phyloP scores from a whole-genome alignment of 2,888 invertebrate genomes.

The Itoplectis maculator region DNA sequence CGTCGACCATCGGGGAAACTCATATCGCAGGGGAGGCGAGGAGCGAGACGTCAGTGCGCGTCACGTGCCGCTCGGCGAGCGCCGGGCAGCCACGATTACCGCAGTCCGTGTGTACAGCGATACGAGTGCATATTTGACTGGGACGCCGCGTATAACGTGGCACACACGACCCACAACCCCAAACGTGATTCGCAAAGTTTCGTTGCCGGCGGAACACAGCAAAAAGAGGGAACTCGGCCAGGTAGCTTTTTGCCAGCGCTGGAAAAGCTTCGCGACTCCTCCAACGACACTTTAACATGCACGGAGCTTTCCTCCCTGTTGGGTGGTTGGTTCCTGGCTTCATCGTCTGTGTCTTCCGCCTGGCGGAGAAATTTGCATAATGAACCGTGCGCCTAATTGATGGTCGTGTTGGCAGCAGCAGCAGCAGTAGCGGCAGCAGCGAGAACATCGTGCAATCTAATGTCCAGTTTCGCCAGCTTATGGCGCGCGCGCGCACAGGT shows the following conservation, averaged over 20 bases:
- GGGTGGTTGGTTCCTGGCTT: background rate
- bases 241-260: conserved; percentile 3
- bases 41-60: background rate
- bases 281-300: conserved; percentile 44
- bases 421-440: background rate
- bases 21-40: background rate
- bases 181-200: conserved; percentile 49
- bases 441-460: conserved; percentile 12
- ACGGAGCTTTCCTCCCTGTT: conserved; percentile 14
- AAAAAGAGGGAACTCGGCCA: background rate
- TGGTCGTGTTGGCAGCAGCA: conserved; percentile 30
- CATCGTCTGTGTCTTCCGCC: conserved; percentile 21
- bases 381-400: conserved; percentile 44
- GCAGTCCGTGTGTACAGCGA: background rate
- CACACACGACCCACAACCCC: background rate
- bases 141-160: background rate
- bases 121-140: conserved; percentile 12
- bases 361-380: conserved; percentile 54
- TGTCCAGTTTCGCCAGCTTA: conserved; percentile 26
- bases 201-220: too few species aligned
- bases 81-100: background rate
- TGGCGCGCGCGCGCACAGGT: too few species aligned
- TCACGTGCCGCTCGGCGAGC: background rate
- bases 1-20: background rate
- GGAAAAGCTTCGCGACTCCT: background rate